A percentile compares a stretch with the other conserved stretches of the same genome.
phyloP scores from a whole-genome alignment of 2,888 invertebrate species.

The Diaphora mendica region DNA sequence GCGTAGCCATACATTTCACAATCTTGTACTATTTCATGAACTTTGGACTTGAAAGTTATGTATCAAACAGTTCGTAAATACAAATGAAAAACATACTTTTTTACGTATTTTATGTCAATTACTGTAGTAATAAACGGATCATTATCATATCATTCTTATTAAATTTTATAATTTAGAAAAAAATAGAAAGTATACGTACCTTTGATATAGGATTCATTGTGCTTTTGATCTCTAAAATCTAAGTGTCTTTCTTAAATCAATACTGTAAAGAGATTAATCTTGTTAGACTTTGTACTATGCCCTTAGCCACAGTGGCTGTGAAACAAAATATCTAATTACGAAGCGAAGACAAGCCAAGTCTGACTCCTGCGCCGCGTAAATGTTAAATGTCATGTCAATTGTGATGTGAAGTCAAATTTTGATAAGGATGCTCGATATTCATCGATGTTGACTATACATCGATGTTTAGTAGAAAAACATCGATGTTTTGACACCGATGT shows the following conservation, averaged over 20 bases:
- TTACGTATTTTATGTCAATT: background rate
- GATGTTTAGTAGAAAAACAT: too few relatives aligned
- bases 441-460: background rate
- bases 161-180: background rate
- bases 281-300: slow-evolving; percentile 28
- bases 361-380: slow-evolving; percentile 47
- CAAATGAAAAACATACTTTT: background rate
- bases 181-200: slow-evolving; percentile 56
- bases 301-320: slow-evolving; percentile 18
- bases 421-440: background rate
- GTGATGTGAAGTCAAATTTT: too few relatives aligned
- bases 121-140: background rate
- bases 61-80: background rate
- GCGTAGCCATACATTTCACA: background rate
- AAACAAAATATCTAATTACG: slow-evolving; percentile 2
- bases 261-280: background rate
- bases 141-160: background rate
- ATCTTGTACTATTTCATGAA: slow-evolving; percentile 34
- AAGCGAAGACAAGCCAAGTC: slow-evolving; percentile 19
- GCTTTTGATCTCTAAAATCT: slow-evolving; percentile 9
- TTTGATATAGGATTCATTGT: slow-evolving; percentile 71
- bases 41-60: slow-evolving; percentile 54
- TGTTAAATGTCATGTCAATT: background rate
- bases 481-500: too few relatives aligned
- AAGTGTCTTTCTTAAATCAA: background rate